Percentiles rank a stretch among this genome's conserved stretches.
Conservation (phyloP, 2,888 invertebrate genomes). For the Lasioglossum morio region DNA sequence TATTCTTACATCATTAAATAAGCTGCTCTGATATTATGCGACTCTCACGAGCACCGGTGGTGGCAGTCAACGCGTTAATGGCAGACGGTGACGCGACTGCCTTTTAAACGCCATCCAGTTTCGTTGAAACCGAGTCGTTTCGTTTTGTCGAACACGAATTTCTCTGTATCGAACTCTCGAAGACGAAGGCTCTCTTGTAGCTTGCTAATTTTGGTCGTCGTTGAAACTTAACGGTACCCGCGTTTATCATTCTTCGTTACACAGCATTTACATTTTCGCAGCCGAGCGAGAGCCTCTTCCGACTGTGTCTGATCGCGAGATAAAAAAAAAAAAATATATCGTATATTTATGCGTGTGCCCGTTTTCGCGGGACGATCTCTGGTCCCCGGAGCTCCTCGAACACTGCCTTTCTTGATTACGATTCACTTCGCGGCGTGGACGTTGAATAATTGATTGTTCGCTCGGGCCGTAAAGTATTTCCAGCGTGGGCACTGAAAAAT, state of each 20-base stretch:
- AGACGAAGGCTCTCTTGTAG: not conserved
- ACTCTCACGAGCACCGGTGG: not conserved
- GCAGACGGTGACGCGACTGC: slow-evolving; percentile 7
- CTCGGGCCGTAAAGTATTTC: not conserved
- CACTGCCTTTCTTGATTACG: not conserved
- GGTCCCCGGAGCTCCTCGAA: not conserved
- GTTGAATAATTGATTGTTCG: slow-evolving; percentile 8
- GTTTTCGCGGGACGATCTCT: not conserved
- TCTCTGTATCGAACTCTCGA: not conserved
- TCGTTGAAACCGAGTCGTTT: not conserved
- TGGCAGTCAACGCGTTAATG: slow-evolving; percentile 1
- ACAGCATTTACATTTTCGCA: not conserved
- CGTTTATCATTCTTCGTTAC: slow-evolving; percentile 3
- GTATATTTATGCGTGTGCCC: not conserved
- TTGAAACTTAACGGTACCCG: not conserved
- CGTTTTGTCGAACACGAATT: not conserved
- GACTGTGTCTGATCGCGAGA: slow-evolving; percentile 4
- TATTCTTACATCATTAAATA: not conserved
- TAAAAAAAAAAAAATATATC: not conserved
- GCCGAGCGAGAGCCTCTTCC: not conserved
- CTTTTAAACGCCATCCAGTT: not conserved
- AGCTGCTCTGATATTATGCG: not conserved
- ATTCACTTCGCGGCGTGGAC: not conserved
- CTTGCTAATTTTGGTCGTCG: not conserved
- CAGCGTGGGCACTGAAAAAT: slow-evolving; percentile 10